phyloP scores from a whole-genome alignment of 2,888 invertebrate species.

The Mystacides longicornis region DNA sequence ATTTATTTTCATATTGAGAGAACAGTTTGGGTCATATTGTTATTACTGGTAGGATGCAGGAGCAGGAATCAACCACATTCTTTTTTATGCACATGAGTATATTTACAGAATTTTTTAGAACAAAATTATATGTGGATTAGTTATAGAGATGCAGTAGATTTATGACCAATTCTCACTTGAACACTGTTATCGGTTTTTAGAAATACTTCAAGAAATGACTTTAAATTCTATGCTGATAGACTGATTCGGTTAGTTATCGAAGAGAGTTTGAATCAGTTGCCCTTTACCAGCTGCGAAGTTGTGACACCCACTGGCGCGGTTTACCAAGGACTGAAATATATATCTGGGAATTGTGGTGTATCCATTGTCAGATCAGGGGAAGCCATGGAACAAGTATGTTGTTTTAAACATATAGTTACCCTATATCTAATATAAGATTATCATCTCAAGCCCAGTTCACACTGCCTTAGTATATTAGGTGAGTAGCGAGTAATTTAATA shows the following conservation, averaged over 20 bases:
- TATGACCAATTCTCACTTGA: background rate
- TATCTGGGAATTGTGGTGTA: constrained; percentile 97
- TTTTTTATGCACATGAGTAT: too few relatives aligned
- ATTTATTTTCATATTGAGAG: too few relatives aligned
- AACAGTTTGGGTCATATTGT: too few relatives aligned
- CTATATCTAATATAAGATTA: background rate
- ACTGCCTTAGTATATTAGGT: too few relatives aligned
- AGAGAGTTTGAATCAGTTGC: constrained; percentile 93
- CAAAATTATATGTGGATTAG: too few relatives aligned
- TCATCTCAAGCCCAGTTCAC: too few relatives aligned
- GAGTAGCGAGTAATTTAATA: background rate
- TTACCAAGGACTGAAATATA: constrained; percentile 90
- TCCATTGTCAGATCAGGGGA: constrained; percentile 92
- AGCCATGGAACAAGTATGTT: constrained; percentile 84
- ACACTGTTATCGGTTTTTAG: constrained; percentile 47
- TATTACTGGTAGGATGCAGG: too few relatives aligned
- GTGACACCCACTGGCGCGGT: constrained; percentile 87
- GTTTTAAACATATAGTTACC: background rate
- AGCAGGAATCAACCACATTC: too few relatives aligned
- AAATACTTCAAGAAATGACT: constrained; percentile 87
- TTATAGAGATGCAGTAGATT: too few relatives aligned
- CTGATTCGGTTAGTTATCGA: constrained; percentile 96
- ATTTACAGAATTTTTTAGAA: too few relatives aligned
- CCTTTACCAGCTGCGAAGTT: constrained; percentile 85
- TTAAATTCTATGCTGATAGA: constrained; percentile 97